Evolutionary conservation across 2,797 vertebrate genomes (phyloP).

Genomic region (Protosalanx chinensis): DNA sequence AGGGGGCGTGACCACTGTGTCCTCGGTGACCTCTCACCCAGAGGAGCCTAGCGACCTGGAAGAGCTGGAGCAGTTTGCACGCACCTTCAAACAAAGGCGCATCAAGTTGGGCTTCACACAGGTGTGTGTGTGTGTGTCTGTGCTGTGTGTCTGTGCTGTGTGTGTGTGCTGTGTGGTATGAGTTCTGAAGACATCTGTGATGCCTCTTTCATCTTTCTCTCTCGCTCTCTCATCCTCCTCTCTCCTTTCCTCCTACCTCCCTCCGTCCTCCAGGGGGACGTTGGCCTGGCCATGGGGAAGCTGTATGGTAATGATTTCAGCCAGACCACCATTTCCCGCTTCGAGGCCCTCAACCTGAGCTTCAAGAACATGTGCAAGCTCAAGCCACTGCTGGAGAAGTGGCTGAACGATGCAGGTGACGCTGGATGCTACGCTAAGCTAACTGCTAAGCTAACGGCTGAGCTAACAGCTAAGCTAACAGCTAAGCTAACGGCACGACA

Average conservation of each 20-base stretch:
- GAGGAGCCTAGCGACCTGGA: conserved; percentile 93
- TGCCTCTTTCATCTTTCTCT: not conserved
- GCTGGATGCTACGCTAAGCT: too few species aligned
- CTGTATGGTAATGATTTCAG: conserved; percentile 95
- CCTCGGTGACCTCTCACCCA: conserved; percentile 73
- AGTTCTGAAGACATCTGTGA: not conserved
- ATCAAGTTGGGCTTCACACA: conserved; percentile 95
- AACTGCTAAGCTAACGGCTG: too few species aligned
- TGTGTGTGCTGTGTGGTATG: not conserved
- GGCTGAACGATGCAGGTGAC: conserved; percentile 89
- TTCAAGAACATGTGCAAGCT: conserved; percentile 98
- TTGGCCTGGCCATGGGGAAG: conserved; percentile 92
- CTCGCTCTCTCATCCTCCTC: not conserved
- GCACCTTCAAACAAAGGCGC: conserved; percentile 91
- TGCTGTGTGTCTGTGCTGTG: conserved; percentile 2
- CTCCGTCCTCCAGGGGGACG: conserved; percentile 77
- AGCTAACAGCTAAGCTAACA: too few species aligned
- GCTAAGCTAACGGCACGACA: too few species aligned
- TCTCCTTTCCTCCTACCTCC: not conserved
- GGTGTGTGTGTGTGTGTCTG: conserved; percentile 54
- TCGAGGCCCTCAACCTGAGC: conserved; percentile 92
- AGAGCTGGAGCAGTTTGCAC: conserved; percentile 91
- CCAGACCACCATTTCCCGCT: conserved; percentile 93
- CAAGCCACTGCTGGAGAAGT: conserved; percentile 91
- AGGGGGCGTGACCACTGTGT: conserved; percentile 58